Percentiles rank a stretch among this genome's conserved stretches.
phyloP scores from a whole-genome alignment of 2,797 vertebrate genomes.

The Serranus cabrilla region DNA sequence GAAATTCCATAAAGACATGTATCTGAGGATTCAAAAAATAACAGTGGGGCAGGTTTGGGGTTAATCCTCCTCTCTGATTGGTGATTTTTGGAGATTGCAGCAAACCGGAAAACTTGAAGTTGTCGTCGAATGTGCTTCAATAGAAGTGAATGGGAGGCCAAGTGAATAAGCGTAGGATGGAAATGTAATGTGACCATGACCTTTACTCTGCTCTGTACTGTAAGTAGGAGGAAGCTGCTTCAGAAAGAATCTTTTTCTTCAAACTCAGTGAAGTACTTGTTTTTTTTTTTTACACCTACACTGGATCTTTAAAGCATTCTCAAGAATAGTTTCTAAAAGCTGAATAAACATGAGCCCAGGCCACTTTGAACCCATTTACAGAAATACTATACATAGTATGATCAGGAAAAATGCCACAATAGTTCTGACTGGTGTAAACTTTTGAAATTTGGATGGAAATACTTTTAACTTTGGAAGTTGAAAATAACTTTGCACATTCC shows the following conservation, averaged over 20 bases:
- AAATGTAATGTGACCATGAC: not conserved
- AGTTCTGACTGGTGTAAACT: too few species aligned
- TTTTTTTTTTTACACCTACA: not conserved
- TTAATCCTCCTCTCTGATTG: not conserved
- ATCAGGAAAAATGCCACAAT: too few species aligned
- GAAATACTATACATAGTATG: too few species aligned
- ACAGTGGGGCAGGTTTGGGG: not conserved
- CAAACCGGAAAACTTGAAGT: not conserved
- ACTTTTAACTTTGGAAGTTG: too few species aligned
- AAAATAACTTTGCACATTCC: too few species aligned
- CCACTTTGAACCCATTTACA: not conserved
- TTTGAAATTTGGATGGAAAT: too few species aligned
- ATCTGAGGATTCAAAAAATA: not conserved
- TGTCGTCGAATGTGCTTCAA: not conserved
- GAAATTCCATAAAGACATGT: not conserved
- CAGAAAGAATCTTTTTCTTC: not conserved
- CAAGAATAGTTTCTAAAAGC: not conserved
- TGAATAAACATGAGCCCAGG: not conserved
- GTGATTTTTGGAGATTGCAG: not conserved
- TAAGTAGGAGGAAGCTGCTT: not conserved
- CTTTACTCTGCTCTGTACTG: not conserved
- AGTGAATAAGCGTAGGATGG: not conserved
- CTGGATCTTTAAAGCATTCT: not conserved
- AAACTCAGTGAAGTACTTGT: not conserved
- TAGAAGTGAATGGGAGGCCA: not conserved